Evolutionary conservation across 2,888 invertebrate genomes (phyloP), one percentile per base, ranked within the genome.

Genomic region (Thera britannica): DNA sequence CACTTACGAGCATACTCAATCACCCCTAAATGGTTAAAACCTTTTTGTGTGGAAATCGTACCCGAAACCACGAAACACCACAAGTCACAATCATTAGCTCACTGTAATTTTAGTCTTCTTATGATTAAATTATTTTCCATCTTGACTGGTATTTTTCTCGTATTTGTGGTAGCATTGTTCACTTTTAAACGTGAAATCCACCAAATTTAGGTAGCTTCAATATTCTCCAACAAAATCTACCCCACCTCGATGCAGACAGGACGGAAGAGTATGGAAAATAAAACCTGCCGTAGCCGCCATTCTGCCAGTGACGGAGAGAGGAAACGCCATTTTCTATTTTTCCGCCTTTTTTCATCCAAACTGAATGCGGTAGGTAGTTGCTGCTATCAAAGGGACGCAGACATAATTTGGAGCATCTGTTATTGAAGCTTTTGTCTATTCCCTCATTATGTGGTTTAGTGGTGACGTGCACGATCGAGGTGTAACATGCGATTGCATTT

Each of bases 271-370:
- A 84, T 80, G 77, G 79, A 80, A 84, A 86, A 89, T 83, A 88
- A 90, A 90, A 89, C 78, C 81, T 77, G 78, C 84, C 85, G 84
- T 82, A 82, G 84, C 85, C 82, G 82, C 87, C 82, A 90, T 91
- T 90, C 91, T 92, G 92, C 71, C 87, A 82, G 87, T 92, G 92
- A 91, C 90, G 90, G 86, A 81, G 88, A 83, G 86, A 87, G 91
- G 87, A 88, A 88, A 83, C 87, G 86, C 84, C 83, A 86, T 90
- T 90, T 90, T 88, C 84, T 84, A 84, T 89, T 86, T 88, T 85
- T 81, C 76, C 72, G 74, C 77, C 80, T 80, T 84, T 88, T 88
- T 85, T 86, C 77, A 69, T 62, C 67, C 71, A 66, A 75, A 72
- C 71, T 70, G 73, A 64, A 61, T 70, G 52, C 71, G 70, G 71